Conservation (phyloP, 2,113 vertebrate genomes). For the Ursus arctos region DNA sequence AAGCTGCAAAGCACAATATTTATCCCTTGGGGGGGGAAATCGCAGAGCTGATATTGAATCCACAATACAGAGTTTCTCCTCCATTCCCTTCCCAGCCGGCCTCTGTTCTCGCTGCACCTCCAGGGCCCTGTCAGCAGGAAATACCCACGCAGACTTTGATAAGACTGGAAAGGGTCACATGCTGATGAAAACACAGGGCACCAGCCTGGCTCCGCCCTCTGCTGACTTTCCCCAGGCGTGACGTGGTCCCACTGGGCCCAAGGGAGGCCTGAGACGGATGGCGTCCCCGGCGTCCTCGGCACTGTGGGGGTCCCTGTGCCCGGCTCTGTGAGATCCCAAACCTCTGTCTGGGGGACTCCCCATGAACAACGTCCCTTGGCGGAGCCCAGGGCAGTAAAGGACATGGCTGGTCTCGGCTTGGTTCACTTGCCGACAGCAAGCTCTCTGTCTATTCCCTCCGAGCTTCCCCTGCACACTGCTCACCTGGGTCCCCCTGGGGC, state of each 20-base stretch:
- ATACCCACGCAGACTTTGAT: conserved; percentile 47
- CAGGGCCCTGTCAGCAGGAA: conserved; percentile 53
- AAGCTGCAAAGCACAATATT: conserved; percentile 74
- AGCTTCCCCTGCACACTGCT: not conserved
- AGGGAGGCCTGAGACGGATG: not conserved
- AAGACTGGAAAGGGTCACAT: conserved; percentile 16
- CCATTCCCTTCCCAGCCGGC: not conserved
- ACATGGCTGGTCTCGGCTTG: not conserved
- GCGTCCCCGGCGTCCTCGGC: not conserved
- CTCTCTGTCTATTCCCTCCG: not conserved
- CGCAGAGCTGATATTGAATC: conserved; percentile 62
- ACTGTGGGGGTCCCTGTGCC: too few species aligned
- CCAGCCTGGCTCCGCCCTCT: not conserved
- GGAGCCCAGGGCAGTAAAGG: not conserved
- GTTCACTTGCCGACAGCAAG: not conserved
- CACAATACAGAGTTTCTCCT: not conserved
- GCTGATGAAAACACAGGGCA: conserved; percentile 38
- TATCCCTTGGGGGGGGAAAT: conserved; percentile 41
- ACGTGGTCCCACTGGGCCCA: not conserved
- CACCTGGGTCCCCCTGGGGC: not conserved
- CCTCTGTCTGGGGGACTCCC: not conserved
- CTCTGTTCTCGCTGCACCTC: conserved; percentile 4
- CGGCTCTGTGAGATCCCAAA: not conserved
- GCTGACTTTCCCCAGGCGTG: not conserved
- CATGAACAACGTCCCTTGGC: not conserved